Conservation (phyloP, 1,140 invertebrate species). For the Anoplophora glabripennis region DNA sequence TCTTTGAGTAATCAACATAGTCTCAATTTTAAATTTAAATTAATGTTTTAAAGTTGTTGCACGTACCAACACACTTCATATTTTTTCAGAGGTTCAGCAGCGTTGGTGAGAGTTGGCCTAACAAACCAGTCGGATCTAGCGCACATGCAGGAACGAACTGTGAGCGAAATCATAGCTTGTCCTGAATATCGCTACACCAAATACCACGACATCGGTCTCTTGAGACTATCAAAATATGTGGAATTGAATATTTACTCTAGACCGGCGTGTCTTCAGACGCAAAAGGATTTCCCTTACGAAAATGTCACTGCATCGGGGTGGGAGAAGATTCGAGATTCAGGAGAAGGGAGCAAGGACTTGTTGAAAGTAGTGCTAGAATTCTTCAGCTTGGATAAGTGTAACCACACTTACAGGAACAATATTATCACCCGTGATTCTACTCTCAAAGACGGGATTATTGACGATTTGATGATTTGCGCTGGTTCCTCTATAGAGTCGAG, state of each 20-base stretch:
- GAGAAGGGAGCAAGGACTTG: conserved; percentile 48
- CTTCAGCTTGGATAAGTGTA: conserved; percentile 37
- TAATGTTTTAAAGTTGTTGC: conserved; percentile 63
- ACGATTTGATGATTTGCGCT: conserved; percentile 63
- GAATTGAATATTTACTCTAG: conserved; percentile 50
- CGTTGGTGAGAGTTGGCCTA: conserved; percentile 47
- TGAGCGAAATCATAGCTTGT: conserved; percentile 43
- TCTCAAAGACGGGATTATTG: conserved; percentile 50
- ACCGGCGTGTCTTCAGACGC: conserved; percentile 60
- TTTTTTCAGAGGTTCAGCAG: conserved; percentile 27
- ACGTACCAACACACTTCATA: conserved; percentile 73
- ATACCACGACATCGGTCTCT: conserved; percentile 64
- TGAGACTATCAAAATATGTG: conserved; percentile 52
- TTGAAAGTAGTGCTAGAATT: conserved; percentile 53
- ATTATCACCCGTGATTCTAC: conserved; percentile 31
- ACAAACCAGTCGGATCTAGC: conserved; percentile 45
- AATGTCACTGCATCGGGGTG: conserved; percentile 34
- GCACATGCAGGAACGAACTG: conserved; percentile 13
- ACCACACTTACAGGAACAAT: conserved; percentile 31
- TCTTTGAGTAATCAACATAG: too few relatives aligned
- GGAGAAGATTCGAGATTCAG: conserved; percentile 44
- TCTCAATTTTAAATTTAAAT: too few relatives aligned
- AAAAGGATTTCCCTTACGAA: conserved; percentile 9
- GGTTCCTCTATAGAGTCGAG: conserved; percentile 50
- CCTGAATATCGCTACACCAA: conserved; percentile 54